A percentile compares a stretch with the other conserved stretches of the same genome.
Evolutionary conservation across 2,888 invertebrate species (phyloP).

Genomic region (Thymelicus lineola): DNA sequence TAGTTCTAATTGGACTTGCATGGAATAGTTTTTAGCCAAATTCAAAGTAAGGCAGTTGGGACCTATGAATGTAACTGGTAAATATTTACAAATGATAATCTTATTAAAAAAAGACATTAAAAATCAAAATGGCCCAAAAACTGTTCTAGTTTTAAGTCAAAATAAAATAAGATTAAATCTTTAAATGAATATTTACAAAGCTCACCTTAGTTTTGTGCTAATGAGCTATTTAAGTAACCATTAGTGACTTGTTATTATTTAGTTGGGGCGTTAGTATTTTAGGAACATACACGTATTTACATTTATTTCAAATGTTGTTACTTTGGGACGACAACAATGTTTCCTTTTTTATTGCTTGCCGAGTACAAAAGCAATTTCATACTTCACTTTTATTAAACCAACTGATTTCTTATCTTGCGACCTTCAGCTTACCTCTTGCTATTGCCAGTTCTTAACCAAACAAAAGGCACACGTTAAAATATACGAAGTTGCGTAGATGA

Average conservation of each 20-base stretch:
- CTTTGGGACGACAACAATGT: slow-evolving; percentile 6
- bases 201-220: too few species aligned
- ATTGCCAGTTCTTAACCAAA: slow-evolving; percentile 48
- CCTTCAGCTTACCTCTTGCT: slow-evolving; percentile 65
- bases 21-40: too few species aligned
- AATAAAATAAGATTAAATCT: too few species aligned
- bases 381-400: slow-evolving; percentile 51
- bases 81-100: too few species aligned
- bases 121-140: too few species aligned
- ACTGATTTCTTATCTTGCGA: slow-evolving; percentile 78
- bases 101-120: too few species aligned
- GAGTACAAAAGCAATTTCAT: slow-evolving; percentile 36
- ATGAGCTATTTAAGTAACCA: too few species aligned
- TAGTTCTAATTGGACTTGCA: too few species aligned
- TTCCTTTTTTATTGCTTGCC: slow-evolving; percentile 20
- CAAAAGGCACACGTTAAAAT: slow-evolving; percentile 21
- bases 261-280: neutral
- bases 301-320: neutral
- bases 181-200: neutral
- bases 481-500: slow-evolving; percentile 29
- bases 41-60: too few species aligned
- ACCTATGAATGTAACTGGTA: too few species aligned
- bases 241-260: too few species aligned
- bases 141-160: too few species aligned
- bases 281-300: neutral